phyloP scores from a whole-genome alignment of 2,888 invertebrate species.

The Strigamia crassipes region DNA sequence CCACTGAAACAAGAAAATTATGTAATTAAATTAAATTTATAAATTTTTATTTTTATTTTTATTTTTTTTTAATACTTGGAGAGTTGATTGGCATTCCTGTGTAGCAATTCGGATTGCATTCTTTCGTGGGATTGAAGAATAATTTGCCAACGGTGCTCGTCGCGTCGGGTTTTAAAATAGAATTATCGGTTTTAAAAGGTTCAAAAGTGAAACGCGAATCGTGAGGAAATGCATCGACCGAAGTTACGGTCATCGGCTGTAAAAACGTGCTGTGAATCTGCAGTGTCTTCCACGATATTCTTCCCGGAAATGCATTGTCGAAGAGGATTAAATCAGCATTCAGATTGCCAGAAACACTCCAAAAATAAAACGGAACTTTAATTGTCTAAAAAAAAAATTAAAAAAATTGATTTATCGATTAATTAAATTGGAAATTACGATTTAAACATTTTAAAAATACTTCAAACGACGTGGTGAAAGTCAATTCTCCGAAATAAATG shows the following conservation, averaged over 20 bases:
- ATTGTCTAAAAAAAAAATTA: constrained; percentile 55
- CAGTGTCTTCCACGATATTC: constrained; percentile 75
- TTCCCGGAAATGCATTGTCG: constrained; percentile 80
- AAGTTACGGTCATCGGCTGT: constrained; percentile 76
- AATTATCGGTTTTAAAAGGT: constrained; percentile 55
- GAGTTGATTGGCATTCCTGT: constrained; percentile 71
- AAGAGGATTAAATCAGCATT: constrained; percentile 69
- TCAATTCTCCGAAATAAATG: constrained; percentile 70
- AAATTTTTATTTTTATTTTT: not conserved
- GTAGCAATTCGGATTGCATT: constrained; percentile 77
- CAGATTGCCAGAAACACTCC: constrained; percentile 75
- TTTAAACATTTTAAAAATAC: constrained; percentile 51
- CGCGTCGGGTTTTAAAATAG: constrained; percentile 55
- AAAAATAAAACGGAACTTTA: constrained; percentile 69
- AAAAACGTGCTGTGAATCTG: constrained; percentile 80
- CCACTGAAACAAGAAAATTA: constrained; percentile 59
- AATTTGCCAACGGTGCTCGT: constrained; percentile 63
- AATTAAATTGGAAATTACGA: not conserved
- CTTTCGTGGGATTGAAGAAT: constrained; percentile 72
- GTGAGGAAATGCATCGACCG: constrained; percentile 67
- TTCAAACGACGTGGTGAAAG: constrained; percentile 69
- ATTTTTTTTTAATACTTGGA: constrained; percentile 63
- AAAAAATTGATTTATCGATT: no score
- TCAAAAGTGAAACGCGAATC: constrained; percentile 68
- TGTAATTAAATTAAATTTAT: not conserved